Conservation (phyloP, 53 echinoderm and acorn worm genomes). For the Echinometra lucunter region DNA sequence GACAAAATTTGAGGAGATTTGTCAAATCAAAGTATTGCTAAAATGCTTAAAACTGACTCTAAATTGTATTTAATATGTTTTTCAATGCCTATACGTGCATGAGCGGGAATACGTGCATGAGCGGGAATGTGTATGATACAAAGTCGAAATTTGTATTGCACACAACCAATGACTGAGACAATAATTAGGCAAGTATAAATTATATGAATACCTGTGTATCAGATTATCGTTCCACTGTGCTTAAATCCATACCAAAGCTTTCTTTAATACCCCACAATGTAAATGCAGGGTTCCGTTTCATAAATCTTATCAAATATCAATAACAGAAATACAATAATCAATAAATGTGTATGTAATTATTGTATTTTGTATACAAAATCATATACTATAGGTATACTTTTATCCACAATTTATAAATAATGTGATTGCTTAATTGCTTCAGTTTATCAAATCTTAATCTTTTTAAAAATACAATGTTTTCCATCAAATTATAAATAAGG, state of each 20-base stretch:
- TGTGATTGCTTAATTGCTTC: too few relatives aligned
- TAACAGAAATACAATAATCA: too few relatives aligned
- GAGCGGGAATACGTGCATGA: not conserved
- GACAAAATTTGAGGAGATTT: not conserved
- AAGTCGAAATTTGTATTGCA: not conserved
- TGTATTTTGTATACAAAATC: too few relatives aligned
- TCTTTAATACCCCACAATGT: not conserved
- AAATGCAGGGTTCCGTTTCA: not conserved
- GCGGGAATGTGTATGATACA: not conserved
- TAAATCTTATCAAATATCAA: not conserved
- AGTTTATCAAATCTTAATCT: too few relatives aligned
- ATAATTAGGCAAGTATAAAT: not conserved
- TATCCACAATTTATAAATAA: too few relatives aligned
- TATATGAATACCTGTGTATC: not conserved
- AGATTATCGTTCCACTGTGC: too few relatives aligned
- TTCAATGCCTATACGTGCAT: not conserved
- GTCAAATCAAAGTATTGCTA: not conserved
- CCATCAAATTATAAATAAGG: too few relatives aligned
- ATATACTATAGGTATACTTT: too few relatives aligned
- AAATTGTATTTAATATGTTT: not conserved
- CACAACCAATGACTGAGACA: not conserved
- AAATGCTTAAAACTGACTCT: not conserved
- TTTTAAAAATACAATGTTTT: too few relatives aligned
- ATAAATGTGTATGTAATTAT: too few relatives aligned
- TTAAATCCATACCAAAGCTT: not conserved